These are phyloP conservation scores for Oscheius sp. DNA, from an alignment of 2,888 invertebrate species.

Conservation along the genomic window DNA sequence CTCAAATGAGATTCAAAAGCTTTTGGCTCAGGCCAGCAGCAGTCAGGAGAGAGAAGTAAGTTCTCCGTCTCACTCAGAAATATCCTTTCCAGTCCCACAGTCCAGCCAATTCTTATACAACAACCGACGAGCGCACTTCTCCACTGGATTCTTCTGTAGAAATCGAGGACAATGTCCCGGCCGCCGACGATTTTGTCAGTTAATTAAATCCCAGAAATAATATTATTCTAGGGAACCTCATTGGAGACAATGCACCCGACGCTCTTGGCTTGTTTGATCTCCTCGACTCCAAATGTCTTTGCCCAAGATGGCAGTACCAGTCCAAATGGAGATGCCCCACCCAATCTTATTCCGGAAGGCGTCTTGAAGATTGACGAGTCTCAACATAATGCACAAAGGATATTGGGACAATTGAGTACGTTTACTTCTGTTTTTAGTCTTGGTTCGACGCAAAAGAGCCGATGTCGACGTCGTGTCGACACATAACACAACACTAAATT, in stretches of 20 bases:
- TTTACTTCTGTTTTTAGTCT: too few relatives aligned
- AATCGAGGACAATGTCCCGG: not conserved
- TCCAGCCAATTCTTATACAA: constrained; percentile 14
- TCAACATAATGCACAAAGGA: not conserved
- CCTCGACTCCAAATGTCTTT: constrained; percentile 51
- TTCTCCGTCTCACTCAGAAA: not conserved
- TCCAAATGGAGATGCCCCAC: constrained; percentile 12
- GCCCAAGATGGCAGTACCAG: constrained; percentile 7
- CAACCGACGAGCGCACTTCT: constrained; percentile 16
- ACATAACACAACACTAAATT: too few relatives aligned
- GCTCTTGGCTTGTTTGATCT: constrained; percentile 48
- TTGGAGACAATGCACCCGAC: constrained; percentile 42
- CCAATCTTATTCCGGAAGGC: constrained; percentile 8
- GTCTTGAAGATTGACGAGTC: constrained; percentile 3
- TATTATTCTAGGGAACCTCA: not conserved
- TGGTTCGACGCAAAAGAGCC: too few relatives aligned
- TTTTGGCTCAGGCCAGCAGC: constrained; percentile 3
- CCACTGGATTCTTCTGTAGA: constrained; percentile 6
- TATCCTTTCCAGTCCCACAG: not conserved
- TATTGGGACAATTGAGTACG: constrained; percentile 33
- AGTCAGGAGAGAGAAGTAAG: not conserved
- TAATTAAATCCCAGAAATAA: not conserved
- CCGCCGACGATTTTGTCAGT: constrained; percentile 6
- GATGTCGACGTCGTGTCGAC: too few relatives aligned
- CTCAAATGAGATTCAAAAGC: not conserved